Percentiles rank a stretch among this genome's conserved stretches.
phyloP scores from a whole-genome alignment of 2,797 vertebrate genomes.

The Alectoris magna region DNA sequence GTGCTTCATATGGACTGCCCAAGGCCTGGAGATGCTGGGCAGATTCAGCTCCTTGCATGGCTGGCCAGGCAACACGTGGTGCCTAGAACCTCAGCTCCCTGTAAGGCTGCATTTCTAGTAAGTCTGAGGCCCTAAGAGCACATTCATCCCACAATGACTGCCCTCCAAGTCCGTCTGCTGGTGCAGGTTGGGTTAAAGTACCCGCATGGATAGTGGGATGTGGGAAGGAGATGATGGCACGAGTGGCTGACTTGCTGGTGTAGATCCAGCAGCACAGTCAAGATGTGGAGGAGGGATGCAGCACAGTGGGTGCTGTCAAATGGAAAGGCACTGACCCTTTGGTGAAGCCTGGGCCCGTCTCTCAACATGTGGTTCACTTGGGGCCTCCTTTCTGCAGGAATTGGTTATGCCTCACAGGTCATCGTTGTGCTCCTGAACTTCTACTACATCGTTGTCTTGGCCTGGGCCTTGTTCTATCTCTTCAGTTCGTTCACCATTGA shows the following conservation, averaged over 20 bases:
- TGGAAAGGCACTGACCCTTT: not conserved
- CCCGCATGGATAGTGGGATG: not conserved
- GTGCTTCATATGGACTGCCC: not conserved
- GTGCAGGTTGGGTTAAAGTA: not conserved
- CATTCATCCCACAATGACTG: not conserved
- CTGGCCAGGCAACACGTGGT: too few relatives aligned
- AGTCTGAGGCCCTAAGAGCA: not conserved
- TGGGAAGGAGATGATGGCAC: not conserved
- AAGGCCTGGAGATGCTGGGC: not conserved
- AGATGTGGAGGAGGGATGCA: not conserved
- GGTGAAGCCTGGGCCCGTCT: not conserved
- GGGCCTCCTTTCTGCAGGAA: slow-evolving; percentile 79
- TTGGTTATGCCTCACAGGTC: slow-evolving; percentile 95
- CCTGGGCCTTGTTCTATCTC: slow-evolving; percentile 96
- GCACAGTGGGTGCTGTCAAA: not conserved
- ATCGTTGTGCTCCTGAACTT: slow-evolving; percentile 90
- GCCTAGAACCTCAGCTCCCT: not conserved
- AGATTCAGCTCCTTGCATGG: not conserved
- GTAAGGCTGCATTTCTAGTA: too few relatives aligned
- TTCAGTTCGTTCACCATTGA: slow-evolving; percentile 91
- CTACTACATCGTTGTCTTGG: slow-evolving; percentile 95
- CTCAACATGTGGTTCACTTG: rapidly evolving
- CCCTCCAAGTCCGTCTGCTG: not conserved
- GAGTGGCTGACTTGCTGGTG: rapidly evolving
- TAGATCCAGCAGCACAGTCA: rapidly evolving